Evolutionary conservation across 2,113 vertebrate genomes (phyloP), one percentile per base, ranked within the genome.

Genomic region (Trachemys scripta): DNA sequence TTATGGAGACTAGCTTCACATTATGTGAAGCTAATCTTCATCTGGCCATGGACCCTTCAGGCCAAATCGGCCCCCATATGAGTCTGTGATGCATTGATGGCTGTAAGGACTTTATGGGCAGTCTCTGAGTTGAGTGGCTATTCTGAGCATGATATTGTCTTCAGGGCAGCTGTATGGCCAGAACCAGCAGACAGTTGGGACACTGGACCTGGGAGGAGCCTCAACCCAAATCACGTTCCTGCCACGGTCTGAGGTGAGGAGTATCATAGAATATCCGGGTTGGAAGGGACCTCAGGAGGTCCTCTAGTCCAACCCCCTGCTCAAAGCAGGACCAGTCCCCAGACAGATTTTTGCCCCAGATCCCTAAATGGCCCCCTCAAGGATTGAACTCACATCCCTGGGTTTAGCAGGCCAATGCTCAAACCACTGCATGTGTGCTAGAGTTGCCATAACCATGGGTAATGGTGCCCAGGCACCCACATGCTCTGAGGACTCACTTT

Each of bases 221-320:
- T 99, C 99, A 80, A 99, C 99, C 49, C 99, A 99, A 94, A 99
- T 99, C 97, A 99, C 99, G 0, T 99, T 99, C 94, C 98, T 99
- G 93, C 99, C 99, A 2, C 98, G 97, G 84, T 98, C 98, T 94
- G 98, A 99, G 99, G 99, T 99, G 94, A 98, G 98, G 90, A 93
- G 53, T 83, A 72, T 45, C 45, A 45, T 45, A 45, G 45, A 45
- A 45, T 45, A 45, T 45, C 45, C 45, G 45, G 45, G 45, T 45
- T 45, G 45, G 45, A 45, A 45, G 45, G 45, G 45, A 45, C 45
- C 45, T 45, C 45, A 45, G 5, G 5, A 45, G 45, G 45, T 45
- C 45, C 45, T 45, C 45, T 45, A 45, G 45, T 45, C 45, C 45
- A 45, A 45, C 45, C 45, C 45, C 6, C 45, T 45, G 45, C 45